Evolutionary conservation across 2,888 invertebrate species (phyloP), one percentile per base, ranked within the genome.

Genomic region (Leptothorax acervorum): DNA sequence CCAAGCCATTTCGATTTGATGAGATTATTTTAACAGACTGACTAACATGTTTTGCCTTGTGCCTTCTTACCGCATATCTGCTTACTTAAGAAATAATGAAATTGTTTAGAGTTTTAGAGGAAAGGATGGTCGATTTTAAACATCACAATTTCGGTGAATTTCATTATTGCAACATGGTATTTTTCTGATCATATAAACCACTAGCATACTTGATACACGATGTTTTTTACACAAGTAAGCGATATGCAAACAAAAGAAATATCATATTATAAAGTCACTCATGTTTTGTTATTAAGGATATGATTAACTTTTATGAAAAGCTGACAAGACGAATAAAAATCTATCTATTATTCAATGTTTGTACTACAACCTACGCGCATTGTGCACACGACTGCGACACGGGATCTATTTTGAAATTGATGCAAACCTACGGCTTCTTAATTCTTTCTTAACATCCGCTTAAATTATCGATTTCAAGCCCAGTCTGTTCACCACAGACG

Each of bases 391-490:
- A 23, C 18, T 31, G 57, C 31, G 48, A 48, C n/a, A 15, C 35
- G 62, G 31, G 48, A 57, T 74, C 62, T 39, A n/a, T n/a, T 60
- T 75, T 23, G 48, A 75, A 75, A 62, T 75, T 75, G 15, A 62
- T 51, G 9, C 35, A 28, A 75, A 39, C 15, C 57, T 45, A 73
- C 28, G 73, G 62, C 74, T 75, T 75, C 62, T 75, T 62, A 75
- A 75, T 62, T 75, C 74, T 75, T 48, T 62, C 35, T 48, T 48
- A 62, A 62, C 48, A n/a, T 62, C 60, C 60, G n/a, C 62, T 62
- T 75, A 48, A 62, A 48, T 75, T 75, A 75, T 75, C 35, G 74
- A 75, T 74, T 74, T 62, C 23, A 55, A 57, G 42, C 55, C 15
- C 18, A 28, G 73, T 42, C 23, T 28, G 18, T 15, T 28, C 71